Conservation (phyloP, 2,797 vertebrate species). For the Petrocephalus sullivani region DNA sequence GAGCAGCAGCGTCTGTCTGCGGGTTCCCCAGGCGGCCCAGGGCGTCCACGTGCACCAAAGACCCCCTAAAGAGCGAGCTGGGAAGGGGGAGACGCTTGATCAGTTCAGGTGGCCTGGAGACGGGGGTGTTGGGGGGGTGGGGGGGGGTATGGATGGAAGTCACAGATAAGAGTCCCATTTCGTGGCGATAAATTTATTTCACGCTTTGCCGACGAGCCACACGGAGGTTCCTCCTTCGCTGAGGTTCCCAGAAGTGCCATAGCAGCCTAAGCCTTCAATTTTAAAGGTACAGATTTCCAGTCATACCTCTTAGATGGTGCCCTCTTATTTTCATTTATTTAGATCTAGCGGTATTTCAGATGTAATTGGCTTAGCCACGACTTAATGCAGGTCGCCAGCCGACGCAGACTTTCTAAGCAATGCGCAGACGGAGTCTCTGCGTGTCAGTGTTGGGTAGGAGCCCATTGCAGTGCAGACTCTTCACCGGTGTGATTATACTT, state of each 20-base stretch:
- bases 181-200: slow-evolving; percentile 64
- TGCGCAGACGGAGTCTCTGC: neutral
- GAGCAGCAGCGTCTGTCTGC: slow-evolving; percentile 32
- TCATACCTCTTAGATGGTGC: slow-evolving; percentile 55
- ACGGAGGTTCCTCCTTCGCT: slow-evolving; percentile 52
- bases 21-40: neutral
- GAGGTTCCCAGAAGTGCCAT: slow-evolving; percentile 63
- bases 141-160: slow-evolving; percentile 34
- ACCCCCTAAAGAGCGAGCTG: neutral
- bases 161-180: slow-evolving; percentile 66
- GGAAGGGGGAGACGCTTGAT: slow-evolving; percentile 30
- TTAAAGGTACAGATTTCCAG: slow-evolving; percentile 60
- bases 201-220: slow-evolving; percentile 54
- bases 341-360: neutral
- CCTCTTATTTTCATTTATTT: slow-evolving; percentile 8
- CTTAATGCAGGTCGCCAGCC: neutral
- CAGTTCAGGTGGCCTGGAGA: slow-evolving; percentile 21
- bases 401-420: neutral
- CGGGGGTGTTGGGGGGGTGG: slow-evolving; percentile 12
- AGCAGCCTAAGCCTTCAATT: slow-evolving; percentile 56
- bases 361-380: neutral
- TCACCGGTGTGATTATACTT: neutral
- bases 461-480: neutral
- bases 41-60: neutral
- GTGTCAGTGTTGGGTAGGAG: neutral